These are phyloP conservation scores for Holacanthella duospinosa DNA, from an alignment of 2,888 invertebrate species.

Conservation along the genomic window DNA sequence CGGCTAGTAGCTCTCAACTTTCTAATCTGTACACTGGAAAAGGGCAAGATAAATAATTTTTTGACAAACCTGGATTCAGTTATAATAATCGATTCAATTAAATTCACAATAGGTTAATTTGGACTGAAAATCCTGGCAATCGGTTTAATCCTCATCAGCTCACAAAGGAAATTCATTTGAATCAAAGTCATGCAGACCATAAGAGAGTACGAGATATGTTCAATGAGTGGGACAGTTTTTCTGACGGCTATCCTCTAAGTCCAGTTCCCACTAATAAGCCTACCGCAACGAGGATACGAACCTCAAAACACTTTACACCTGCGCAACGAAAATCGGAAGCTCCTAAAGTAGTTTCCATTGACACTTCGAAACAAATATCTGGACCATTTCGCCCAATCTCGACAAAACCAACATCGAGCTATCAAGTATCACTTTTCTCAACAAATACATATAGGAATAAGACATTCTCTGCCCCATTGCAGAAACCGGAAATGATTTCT, in stretches of 20 bases:
- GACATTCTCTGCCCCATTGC: not conserved
- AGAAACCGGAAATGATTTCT: not conserved
- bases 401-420: too few species aligned
- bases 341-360: not conserved
- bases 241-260: not conserved
- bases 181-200: not conserved
- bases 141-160: not conserved
- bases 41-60: too few species aligned
- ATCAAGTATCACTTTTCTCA: not conserved
- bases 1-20: not conserved
- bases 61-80: not conserved
- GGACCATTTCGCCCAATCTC: not conserved
- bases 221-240: not conserved
- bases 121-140: not conserved
- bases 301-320: too few species aligned
- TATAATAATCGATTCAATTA: not conserved
- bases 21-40: too few species aligned
- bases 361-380: not conserved
- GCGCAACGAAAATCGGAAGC: not conserved
- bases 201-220: not conserved
- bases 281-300: too few species aligned
- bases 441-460: not conserved
- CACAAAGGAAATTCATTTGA: not conserved
- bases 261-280: too few species aligned
- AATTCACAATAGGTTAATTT: not conserved